Base-by-base conservation (phyloP, 2,888 invertebrate species). In the Galeopsomyia nigrocyanea region DNA sequence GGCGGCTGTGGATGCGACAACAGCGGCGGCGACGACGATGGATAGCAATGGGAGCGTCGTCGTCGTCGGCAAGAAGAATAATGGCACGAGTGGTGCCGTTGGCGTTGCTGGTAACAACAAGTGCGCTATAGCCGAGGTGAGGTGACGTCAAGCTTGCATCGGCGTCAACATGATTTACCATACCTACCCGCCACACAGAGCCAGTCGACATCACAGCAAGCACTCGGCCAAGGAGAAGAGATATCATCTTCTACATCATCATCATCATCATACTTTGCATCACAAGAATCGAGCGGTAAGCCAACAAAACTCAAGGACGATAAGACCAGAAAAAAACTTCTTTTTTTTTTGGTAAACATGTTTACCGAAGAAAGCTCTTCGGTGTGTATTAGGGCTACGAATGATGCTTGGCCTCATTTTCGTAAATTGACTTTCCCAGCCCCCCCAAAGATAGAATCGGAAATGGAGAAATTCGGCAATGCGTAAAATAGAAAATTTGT, bases 141-240 rank as follows among this genome's bases (percentile, higher is more conserved):
- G 85, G 86, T 86, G 86, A 86, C 86, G 85, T 84, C 86, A 86
- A 71, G 82, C 86, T 74, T 83, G 83, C 77, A 82, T 84, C 73
- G 85, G 85, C 62, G 82, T 82, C 63, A 82, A 79, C 71, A 83
- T 85, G 78, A 82, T 85, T 66, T 87, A 87, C 77, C 83, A 86
- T 71, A 87, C 87, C 63, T 87, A 87, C 70, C 87, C 87, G 60
- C 86, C 85, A 46, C 84, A 86, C 75, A 78, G 87, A 53, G 82
- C 83, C 71, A 80, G 80, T 75, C 84, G 85, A 76, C 84, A 85
- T 61, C 84, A 84, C 68, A 81, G 80, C 62, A 86, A 85, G 73
- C 85, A 85, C 76, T 83, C 83, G 60, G 77, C 81, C 66, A 85
- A 84, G 76, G 86, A 86, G 75, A 86, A 85, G 76, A 79, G 85